Conservation (phyloP, 2,888 invertebrate genomes). For the Machimus atricapillus region DNA sequence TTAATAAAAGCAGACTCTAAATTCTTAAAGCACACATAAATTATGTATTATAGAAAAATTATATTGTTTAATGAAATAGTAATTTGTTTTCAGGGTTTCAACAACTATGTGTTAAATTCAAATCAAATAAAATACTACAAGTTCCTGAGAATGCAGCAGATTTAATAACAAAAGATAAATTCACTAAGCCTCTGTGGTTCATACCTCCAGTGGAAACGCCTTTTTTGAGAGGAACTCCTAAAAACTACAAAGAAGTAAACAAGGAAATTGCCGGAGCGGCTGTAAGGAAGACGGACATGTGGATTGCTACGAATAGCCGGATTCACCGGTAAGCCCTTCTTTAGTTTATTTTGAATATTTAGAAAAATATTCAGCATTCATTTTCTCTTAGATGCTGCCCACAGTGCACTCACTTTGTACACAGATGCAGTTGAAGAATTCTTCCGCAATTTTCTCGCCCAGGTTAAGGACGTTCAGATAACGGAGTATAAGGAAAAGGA, state of each 20-base stretch:
- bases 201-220: slow-evolving; percentile 57
- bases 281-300: slow-evolving; percentile 58
- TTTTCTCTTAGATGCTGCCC: slow-evolving; percentile 52
- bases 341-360: neutral
- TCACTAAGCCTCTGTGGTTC: slow-evolving; percentile 60
- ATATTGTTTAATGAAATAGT: neutral
- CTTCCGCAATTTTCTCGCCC: slow-evolving; percentile 54
- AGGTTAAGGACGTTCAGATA: slow-evolving; percentile 51
- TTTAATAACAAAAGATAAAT: slow-evolving; percentile 56
- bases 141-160: slow-evolving; percentile 59
- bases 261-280: slow-evolving; percentile 53
- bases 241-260: slow-evolving; percentile 53
- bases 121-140: slow-evolving; percentile 61
- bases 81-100: slow-evolving; percentile 52
- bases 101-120: slow-evolving; percentile 58
- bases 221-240: slow-evolving; percentile 56
- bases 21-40: too few species aligned
- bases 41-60: too few species aligned
- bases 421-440: slow-evolving; percentile 59
- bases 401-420: slow-evolving; percentile 56
- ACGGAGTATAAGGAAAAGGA: slow-evolving; percentile 50
- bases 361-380: neutral
- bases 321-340: slow-evolving; percentile 51
- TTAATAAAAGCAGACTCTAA: too few species aligned
- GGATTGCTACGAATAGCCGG: slow-evolving; percentile 59